These are phyloP conservation scores for Drosophila siamana DNA, from an alignment of 2,888 invertebrate species.

Conservation along the genomic window DNA sequence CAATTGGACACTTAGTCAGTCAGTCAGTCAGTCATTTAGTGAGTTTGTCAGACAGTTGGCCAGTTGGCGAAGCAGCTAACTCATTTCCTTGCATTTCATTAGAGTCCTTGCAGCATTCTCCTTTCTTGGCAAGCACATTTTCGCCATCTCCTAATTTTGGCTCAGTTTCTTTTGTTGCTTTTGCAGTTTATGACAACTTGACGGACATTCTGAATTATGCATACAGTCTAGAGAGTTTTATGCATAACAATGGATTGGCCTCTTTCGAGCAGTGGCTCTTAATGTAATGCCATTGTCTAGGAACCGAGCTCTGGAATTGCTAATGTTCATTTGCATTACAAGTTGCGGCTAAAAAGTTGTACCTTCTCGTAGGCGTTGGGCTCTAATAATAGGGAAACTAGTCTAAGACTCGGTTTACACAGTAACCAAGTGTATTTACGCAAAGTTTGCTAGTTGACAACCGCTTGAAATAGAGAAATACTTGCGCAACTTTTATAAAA, in stretches of 20 bases:
- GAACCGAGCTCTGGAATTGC: slow-evolving; percentile 53
- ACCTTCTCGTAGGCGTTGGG: slow-evolving; percentile 52
- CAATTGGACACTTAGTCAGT: slow-evolving; percentile 12
- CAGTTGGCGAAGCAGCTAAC: slow-evolving; percentile 15
- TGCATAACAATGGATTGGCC: slow-evolving; percentile 66
- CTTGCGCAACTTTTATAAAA: neutral
- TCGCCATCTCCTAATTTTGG: slow-evolving; percentile 56
- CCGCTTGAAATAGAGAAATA: slow-evolving; percentile 4
- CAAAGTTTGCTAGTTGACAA: slow-evolving; percentile 9
- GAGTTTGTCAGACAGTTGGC: neutral
- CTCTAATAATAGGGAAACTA: slow-evolving; percentile 32
- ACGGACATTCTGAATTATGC: slow-evolving; percentile 77
- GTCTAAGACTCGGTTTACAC: slow-evolving; percentile 33
- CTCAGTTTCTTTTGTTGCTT: slow-evolving; percentile 43
- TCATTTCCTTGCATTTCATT: slow-evolving; percentile 46
- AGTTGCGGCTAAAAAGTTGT: slow-evolving; percentile 47
- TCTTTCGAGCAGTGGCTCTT: slow-evolving; percentile 46
- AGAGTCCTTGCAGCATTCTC: slow-evolving; percentile 23
- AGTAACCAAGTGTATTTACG: neutral
- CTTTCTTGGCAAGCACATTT: slow-evolving; percentile 36
- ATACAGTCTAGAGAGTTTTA: slow-evolving; percentile 50
- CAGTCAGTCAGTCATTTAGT: slow-evolving; percentile 7
- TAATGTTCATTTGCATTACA: slow-evolving; percentile 72
- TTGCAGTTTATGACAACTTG: slow-evolving; percentile 70
- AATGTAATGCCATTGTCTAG: slow-evolving; percentile 68